Percentiles rank a stretch among this genome's conserved stretches.
phyloP scores from a whole-genome alignment of 2,113 vertebrate genomes.

The Scytalopus superciliaris region DNA sequence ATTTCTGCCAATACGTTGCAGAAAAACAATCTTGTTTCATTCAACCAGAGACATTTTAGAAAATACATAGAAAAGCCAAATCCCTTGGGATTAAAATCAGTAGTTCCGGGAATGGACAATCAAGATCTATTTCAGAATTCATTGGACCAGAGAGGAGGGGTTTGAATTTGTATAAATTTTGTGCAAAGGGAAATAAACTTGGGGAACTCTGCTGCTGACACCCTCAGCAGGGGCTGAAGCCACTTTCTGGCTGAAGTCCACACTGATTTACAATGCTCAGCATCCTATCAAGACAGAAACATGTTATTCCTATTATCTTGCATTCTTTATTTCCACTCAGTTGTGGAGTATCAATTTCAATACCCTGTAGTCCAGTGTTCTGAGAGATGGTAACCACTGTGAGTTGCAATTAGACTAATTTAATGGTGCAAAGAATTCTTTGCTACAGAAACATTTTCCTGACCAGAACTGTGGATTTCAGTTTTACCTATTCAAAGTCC shows the following conservation, averaged over 20 bases:
- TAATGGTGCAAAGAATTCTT: neutral
- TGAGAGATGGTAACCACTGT: neutral
- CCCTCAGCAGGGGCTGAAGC: slow-evolving; percentile 38
- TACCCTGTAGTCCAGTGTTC: neutral
- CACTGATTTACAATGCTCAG: slow-evolving; percentile 45
- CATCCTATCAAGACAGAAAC: slow-evolving; percentile 41
- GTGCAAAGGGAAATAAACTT: slow-evolving; percentile 16
- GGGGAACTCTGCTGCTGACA: slow-evolving; percentile 12
- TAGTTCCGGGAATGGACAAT: neutral
- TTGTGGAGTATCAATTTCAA: neutral
- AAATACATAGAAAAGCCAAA: neutral
- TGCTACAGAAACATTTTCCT: neutral
- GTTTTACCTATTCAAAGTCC: neutral
- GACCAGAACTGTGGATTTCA: neutral
- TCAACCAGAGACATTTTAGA: neutral
- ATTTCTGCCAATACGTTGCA: slow-evolving; percentile 1
- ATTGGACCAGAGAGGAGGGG: neutral
- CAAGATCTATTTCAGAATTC: slow-evolving; percentile 29
- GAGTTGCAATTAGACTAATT: neutral
- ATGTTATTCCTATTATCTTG: slow-evolving; percentile 44
- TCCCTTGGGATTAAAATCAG: neutral
- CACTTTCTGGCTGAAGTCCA: slow-evolving; percentile 41
- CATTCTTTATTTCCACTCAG: slow-evolving; percentile 7
- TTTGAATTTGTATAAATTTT: slow-evolving; percentile 9
- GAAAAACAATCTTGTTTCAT: neutral